A percentile compares a stretch with the other conserved stretches of the same genome.
These are phyloP conservation scores for Muschampia plurimacula DNA, from an alignment of 2,888 invertebrate species.

Conservation along the genomic window DNA sequence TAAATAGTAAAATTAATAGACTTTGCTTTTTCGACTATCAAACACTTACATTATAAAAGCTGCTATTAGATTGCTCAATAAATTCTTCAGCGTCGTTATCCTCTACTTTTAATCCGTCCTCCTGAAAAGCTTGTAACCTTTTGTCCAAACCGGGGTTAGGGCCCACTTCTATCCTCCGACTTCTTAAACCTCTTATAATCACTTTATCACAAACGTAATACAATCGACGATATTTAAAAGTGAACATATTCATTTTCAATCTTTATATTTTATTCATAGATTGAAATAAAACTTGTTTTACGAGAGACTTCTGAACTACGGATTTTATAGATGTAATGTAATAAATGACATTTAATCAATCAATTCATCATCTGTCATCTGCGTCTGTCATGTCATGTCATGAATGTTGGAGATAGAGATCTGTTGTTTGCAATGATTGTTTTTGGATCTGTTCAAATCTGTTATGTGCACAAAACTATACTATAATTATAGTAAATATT, in stretches of 20 bases:
- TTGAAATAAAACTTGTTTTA: background rate
- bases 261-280: background rate
- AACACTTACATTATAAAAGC: slow-evolving; percentile 67
- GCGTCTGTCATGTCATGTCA: too few relatives aligned
- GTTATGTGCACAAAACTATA: too few relatives aligned
- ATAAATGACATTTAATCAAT: too few relatives aligned
- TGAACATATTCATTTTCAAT: slow-evolving; percentile 58
- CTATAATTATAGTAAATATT: too few relatives aligned
- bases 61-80: slow-evolving; percentile 71
- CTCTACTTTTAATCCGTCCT: slow-evolving; percentile 61
- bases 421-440: too few relatives aligned
- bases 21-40: background rate
- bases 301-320: too few relatives aligned
- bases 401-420: too few relatives aligned
- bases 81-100: slow-evolving; percentile 71
- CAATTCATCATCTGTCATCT: too few relatives aligned
- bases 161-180: slow-evolving; percentile 52
- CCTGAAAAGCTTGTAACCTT: slow-evolving; percentile 62
- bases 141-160: slow-evolving; percentile 72
- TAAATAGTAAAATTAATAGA: too few relatives aligned
- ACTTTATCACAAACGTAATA: slow-evolving; percentile 64
- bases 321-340: too few relatives aligned
- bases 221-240: slow-evolving; percentile 57
- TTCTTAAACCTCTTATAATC: slow-evolving; percentile 64
- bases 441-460: too few relatives aligned